phyloP scores from a whole-genome alignment of 1,140 invertebrate species.

The Polypedilum pembai region DNA sequence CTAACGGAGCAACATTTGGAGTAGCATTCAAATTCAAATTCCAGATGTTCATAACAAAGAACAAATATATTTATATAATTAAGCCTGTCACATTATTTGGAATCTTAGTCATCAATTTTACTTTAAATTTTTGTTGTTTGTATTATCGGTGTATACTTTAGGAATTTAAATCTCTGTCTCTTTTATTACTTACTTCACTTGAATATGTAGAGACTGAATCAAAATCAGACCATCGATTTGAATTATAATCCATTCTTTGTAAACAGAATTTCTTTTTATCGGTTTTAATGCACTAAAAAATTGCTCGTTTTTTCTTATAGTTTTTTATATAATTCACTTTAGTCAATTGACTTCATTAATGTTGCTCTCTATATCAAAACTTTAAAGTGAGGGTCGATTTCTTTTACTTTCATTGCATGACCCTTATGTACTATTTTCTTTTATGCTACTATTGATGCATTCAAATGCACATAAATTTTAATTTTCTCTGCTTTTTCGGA shows the following conservation, averaged over 20 bases:
- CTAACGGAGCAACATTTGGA: neutral
- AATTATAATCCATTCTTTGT: slow-evolving; percentile 11
- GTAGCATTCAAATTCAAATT: slow-evolving; percentile 20
- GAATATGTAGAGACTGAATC: slow-evolving; percentile 22
- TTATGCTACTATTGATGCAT: neutral
- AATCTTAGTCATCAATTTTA: neutral
- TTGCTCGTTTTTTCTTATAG: neutral
- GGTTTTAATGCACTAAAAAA: neutral
- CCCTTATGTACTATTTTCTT: neutral
- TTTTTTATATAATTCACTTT: neutral
- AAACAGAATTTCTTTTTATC: neutral
- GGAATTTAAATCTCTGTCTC: neutral
- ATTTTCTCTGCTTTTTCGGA: neutral
- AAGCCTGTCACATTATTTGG: neutral
- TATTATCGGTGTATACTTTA: too few relatives aligned
- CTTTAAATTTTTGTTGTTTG: neutral
- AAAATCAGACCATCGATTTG: slow-evolving; percentile 23
- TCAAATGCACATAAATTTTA: slow-evolving; percentile 6
- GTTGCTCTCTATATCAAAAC: neutral
- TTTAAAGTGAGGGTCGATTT: neutral
- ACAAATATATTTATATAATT: neutral
- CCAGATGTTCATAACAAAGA: slow-evolving; percentile 23
- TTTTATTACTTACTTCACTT: neutral
- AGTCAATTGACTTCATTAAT: neutral
- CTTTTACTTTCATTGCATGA: neutral